Conservation (phyloP, 1,140 invertebrate genomes). For the Yoshiicerus persimilis region DNA sequence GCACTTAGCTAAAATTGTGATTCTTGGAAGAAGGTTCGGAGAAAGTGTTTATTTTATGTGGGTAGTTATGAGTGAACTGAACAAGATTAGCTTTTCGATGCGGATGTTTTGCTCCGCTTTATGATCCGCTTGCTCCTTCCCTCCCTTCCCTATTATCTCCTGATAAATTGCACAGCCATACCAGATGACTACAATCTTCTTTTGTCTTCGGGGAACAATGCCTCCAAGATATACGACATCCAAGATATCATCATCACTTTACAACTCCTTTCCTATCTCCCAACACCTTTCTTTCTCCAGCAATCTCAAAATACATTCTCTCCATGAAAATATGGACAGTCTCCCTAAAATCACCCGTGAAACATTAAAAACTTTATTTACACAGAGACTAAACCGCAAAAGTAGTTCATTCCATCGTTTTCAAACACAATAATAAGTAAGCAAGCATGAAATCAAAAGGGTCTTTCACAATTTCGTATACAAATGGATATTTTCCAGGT, state of each 20-base stretch:
- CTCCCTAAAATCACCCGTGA: background rate
- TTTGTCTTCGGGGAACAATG: background rate
- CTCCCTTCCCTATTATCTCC: slow-evolving; percentile 11
- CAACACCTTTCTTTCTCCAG: background rate
- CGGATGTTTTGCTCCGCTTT: slow-evolving; percentile 21
- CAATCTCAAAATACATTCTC: background rate
- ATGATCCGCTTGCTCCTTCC: background rate
- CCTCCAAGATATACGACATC: background rate
- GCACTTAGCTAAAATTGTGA: background rate
- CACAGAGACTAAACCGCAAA: background rate
- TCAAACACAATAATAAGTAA: no score
- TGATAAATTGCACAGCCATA: slow-evolving; percentile 24
- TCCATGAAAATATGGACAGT: background rate
- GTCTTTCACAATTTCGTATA: background rate
- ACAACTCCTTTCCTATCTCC: background rate
- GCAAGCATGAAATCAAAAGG: background rate
- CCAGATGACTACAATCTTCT: background rate
- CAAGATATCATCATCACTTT: slow-evolving; percentile 12
- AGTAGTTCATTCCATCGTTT: background rate
- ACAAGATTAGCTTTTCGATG: slow-evolving; percentile 17
- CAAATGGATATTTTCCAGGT: background rate
- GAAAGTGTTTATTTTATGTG: slow-evolving; percentile 4
- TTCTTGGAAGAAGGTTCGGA: background rate
- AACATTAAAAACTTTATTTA: background rate
- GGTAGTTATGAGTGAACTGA: background rate